Conservation (phyloP, 2,888 invertebrate genomes). For the Drosophila imparisetae region DNA sequence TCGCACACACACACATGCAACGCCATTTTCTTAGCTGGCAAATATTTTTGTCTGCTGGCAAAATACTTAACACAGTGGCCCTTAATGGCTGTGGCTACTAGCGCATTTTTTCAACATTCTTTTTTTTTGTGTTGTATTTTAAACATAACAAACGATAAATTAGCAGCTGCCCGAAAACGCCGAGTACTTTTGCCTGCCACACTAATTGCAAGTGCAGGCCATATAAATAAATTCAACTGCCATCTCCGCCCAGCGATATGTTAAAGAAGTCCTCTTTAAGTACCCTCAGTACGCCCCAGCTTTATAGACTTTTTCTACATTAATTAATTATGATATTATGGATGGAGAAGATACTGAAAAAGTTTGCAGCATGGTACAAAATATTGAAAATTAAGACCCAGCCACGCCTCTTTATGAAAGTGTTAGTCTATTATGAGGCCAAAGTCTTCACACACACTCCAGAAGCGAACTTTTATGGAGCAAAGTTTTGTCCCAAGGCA, state of each 20-base stretch:
- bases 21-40: constrained; percentile 64
- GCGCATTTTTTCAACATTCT: constrained; percentile 44
- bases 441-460: constrained; percentile 16
- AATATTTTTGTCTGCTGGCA: constrained; percentile 73
- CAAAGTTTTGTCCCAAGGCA: constrained; percentile 57
- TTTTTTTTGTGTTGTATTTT: constrained; percentile 55
- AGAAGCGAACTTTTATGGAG: constrained; percentile 56
- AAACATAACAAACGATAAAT: constrained; percentile 77
- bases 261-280: constrained; percentile 48
- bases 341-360: constrained; percentile 54
- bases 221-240: constrained; percentile 61
- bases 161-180: constrained; percentile 58
- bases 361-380: constrained; percentile 56
- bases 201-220: constrained; percentile 68
- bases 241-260: constrained; percentile 28
- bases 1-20: constrained; percentile 20
- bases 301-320: constrained; percentile 26
- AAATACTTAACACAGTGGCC: constrained; percentile 74
- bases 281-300: constrained; percentile 8
- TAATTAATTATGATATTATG: constrained; percentile 74
- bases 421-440: constrained; percentile 54
- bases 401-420: constrained; percentile 33
- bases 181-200: constrained; percentile 63
- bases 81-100: constrained; percentile 65
- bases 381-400: constrained; percentile 71